phyloP scores from a whole-genome alignment of 1,140 invertebrate species.

The Dysdera silvatica region DNA sequence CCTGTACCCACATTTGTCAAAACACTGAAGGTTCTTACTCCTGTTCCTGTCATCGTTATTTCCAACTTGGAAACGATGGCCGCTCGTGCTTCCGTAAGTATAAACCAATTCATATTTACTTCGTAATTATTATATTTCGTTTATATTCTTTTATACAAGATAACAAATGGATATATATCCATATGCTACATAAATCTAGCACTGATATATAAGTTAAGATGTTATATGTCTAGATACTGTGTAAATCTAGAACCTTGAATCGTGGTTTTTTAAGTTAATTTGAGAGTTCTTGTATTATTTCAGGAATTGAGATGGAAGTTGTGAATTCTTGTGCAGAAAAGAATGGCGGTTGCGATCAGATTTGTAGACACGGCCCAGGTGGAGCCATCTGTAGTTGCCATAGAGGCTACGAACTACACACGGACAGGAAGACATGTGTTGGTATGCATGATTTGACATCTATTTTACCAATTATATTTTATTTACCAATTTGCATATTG shows the following conservation, averaged over 20 bases:
- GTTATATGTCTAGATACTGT: no score
- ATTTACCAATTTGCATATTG: not conserved
- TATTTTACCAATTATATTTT: not conserved
- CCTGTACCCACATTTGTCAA: conserved; percentile 42
- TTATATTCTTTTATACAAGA: not conserved
- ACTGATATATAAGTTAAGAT: no score
- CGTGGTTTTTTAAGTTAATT: no score
- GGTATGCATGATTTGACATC: not conserved
- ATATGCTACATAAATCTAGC: no score
- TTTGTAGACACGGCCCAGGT: conserved; percentile 25
- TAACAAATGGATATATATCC: not conserved
- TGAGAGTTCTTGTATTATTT: not conserved
- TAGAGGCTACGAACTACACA: conserved; percentile 24
- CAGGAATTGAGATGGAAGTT: conserved; percentile 31
- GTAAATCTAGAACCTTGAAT: no score
- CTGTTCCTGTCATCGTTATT: conserved; percentile 46
- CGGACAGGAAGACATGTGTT: conserved; percentile 23
- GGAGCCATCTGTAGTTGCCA: conserved; percentile 25
- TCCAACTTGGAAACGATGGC: conserved; percentile 46
- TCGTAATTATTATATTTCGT: not conserved
- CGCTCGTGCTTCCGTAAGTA: conserved; percentile 46
- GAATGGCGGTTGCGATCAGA: conserved; percentile 31
- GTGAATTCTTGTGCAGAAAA: conserved; percentile 26
- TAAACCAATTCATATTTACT: not conserved
- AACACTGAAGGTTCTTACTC: conserved; percentile 47